phyloP scores from a whole-genome alignment of 2,797 vertebrate species.

The Hephaestus fuliginosus region DNA sequence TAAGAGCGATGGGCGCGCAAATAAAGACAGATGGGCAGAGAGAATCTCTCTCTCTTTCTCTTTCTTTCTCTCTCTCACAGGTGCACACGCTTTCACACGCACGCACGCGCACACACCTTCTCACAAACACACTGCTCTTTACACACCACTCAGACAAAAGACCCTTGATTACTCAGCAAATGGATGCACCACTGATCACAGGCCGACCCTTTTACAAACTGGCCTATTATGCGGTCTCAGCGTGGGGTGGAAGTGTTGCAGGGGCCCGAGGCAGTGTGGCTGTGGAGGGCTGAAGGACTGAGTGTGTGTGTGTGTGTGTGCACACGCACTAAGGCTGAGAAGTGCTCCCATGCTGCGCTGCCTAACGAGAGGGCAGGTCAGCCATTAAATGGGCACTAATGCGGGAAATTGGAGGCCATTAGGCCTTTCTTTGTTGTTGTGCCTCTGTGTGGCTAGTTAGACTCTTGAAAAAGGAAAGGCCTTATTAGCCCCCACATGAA shows the following conservation, averaged over 20 bases:
- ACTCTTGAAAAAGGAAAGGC: conserved; percentile 80
- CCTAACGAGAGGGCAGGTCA: conserved; percentile 84
- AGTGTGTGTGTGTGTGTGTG: conserved; percentile 46
- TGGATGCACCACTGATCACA: conserved; percentile 78
- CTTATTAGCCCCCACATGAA: conserved; percentile 81
- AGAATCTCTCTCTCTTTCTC: conserved; percentile 19
- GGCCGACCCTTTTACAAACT: conserved; percentile 73
- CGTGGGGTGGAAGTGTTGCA: conserved; percentile 78
- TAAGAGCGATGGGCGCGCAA: conserved; percentile 36
- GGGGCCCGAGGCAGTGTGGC: conserved; percentile 61
- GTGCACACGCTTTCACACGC: conserved; percentile 27
- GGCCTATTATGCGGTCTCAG: conserved; percentile 78
- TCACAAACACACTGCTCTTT: conserved; percentile 20
- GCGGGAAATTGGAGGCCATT: conserved; percentile 87
- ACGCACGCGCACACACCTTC: conserved; percentile 30
- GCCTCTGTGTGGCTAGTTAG: conserved; percentile 79
- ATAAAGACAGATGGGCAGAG: conserved; percentile 63
- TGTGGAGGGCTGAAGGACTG: conserved; percentile 48
- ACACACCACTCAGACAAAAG: conserved; percentile 72
- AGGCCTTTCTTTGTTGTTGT: conserved; percentile 80
- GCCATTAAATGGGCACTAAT: conserved; percentile 87
- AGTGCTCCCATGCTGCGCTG: conserved; percentile 80
- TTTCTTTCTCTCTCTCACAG: conserved; percentile 6
- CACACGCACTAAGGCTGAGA: conserved; percentile 55
- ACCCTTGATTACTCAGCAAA: conserved; percentile 78